phyloP scores from a whole-genome alignment of 2,797 vertebrate species.

The Pampus argenteus region DNA sequence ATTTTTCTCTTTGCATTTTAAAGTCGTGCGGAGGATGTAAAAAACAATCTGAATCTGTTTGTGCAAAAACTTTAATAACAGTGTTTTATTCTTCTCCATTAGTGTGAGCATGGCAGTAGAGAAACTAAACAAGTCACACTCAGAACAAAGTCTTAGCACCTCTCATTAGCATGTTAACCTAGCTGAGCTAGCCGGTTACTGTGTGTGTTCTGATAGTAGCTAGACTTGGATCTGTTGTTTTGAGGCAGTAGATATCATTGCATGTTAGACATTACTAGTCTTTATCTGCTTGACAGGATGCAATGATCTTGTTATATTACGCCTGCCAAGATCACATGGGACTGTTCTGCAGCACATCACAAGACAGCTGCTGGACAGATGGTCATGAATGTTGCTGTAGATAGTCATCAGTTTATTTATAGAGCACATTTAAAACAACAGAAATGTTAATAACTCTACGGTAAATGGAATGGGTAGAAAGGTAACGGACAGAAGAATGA shows the following conservation, averaged over 20 bases:
- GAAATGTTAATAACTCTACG: too few species aligned
- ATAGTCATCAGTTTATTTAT: not conserved
- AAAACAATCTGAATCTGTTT: not conserved
- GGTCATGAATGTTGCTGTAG: not conserved
- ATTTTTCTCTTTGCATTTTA: too few species aligned
- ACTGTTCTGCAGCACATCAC: not conserved
- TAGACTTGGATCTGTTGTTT: not conserved
- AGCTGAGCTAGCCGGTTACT: not conserved
- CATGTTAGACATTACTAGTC: not conserved
- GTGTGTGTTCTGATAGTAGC: not conserved
- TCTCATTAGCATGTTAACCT: conserved; percentile 18
- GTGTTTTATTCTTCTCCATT: conserved; percentile 33
- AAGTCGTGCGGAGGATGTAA: too few species aligned
- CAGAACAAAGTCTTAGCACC: not conserved
- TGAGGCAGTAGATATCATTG: not conserved
- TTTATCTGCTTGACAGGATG: not conserved
- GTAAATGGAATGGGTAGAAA: too few species aligned
- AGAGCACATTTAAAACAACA: too few species aligned
- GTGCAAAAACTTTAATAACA: not conserved
- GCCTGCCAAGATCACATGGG: conserved; percentile 15
- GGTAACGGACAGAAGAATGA: too few species aligned
- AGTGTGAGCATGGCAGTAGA: conserved; percentile 14
- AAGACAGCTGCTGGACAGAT: not conserved
- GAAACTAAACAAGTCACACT: conserved; percentile 1
- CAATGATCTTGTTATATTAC: not conserved